phyloP scores from a whole-genome alignment of 2,113 vertebrate species.

The Leucopsar rothschildi region DNA sequence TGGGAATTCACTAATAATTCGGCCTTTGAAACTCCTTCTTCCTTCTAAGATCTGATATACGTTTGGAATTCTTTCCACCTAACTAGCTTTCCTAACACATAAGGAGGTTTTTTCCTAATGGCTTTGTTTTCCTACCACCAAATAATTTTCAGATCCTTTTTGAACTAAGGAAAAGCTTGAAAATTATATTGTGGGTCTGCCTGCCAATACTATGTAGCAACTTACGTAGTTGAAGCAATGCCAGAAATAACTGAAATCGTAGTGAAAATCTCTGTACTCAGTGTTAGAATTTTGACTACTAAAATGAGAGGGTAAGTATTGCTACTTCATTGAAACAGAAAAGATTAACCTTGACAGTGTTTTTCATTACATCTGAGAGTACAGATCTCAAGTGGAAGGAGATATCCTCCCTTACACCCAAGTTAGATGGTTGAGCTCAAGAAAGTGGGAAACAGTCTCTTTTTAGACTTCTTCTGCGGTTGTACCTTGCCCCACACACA shows the following conservation, averaged over 20 bases:
- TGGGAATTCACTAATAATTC: not conserved
- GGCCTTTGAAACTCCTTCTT: not conserved
- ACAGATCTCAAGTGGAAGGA: not conserved
- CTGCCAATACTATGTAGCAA: not conserved
- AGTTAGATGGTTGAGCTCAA: not conserved
- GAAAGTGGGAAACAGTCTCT: not conserved
- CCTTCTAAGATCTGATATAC: not conserved
- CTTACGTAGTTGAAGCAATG: not conserved
- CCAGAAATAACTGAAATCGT: not conserved
- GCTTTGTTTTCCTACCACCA: not conserved
- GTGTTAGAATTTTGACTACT: not conserved
- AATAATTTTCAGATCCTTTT: not conserved
- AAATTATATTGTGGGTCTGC: not conserved
- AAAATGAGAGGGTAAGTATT: not conserved
- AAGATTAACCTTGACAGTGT: not conserved
- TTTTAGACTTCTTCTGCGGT: not conserved
- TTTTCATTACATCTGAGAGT: not conserved
- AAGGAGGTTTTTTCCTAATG: fast-evolving
- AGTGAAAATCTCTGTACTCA: not conserved
- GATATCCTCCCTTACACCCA: not conserved
- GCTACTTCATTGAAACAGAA: not conserved
- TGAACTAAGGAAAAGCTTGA: not conserved
- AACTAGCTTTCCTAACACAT: not conserved
- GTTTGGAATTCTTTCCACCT: not conserved
- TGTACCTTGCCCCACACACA: fast-evolving